Base-by-base conservation (phyloP, 2,888 invertebrate genomes). In the Crepidodera aurea region DNA sequence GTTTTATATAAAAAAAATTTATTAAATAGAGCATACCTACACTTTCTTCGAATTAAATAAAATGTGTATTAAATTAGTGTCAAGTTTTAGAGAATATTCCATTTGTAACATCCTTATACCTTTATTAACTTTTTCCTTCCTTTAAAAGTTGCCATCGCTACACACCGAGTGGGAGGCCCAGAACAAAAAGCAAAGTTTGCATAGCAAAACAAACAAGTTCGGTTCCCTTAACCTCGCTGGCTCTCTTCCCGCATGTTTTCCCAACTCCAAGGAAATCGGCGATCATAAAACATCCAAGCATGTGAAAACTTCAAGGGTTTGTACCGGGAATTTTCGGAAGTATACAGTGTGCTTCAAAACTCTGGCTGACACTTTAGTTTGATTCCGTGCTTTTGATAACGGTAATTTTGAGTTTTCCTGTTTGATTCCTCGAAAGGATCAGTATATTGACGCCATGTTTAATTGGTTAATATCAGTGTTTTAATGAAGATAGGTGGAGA, bases 171-270 rank as follows among this genome's bases (percentile, higher is more conserved):
- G 48, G 39, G 55, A 22, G 29, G 22, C 25, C 53, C 39, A 29
- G 42, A 54, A 40, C 40, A 54, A 54, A 54, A 54, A 27, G 40
- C 27, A 54, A 54, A 54, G 54, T 54, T 54, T 54, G 54, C 54
- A 54, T 54, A 54, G 40, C 54, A 54, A 54, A 54, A 54, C 54
- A 54, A 54, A 54, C 54, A 54, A 40, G 42, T 54, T 42, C 25
- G 54, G 54, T 54, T 54, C 54, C 18, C 54, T 42, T 13, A 39
- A 39, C 39, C 16, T 39, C 39, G 39, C 12, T 12, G 6, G 10
- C 39, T 39, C 39, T 2, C 22, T 6, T 22, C 22, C 6, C 22
- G 22, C 22, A 22, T 22, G 22, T n/a, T n/a, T n/a, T n/a, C 6
- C 39, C 6, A 39, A 16, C 39, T 39, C 39, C n/a, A 39, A 39